A percentile compares a stretch with the other conserved stretches of the same genome.
Evolutionary conservation across 2,113 vertebrate species (phyloP).

Genomic region (Enhydra lutris): DNA sequence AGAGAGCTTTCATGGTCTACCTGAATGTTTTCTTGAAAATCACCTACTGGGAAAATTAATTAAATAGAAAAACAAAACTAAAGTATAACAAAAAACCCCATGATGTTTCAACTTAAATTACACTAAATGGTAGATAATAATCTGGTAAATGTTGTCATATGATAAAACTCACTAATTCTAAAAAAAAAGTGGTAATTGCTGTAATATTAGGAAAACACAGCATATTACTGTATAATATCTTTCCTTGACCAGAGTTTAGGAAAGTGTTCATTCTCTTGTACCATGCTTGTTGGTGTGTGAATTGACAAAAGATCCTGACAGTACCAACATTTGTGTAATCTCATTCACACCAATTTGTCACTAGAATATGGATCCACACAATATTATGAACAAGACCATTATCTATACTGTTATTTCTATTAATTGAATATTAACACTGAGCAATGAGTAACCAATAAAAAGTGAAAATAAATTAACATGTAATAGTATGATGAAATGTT

Average conservation of each 20-base stretch:
- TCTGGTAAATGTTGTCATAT: background rate
- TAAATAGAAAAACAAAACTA: background rate
- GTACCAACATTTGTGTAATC: background rate
- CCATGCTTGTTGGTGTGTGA: background rate
- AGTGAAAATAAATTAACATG: background rate
- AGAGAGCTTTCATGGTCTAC: background rate
- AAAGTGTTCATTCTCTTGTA: background rate
- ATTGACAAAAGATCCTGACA: background rate
- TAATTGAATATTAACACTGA: background rate
- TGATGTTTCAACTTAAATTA: background rate
- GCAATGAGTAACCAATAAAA: background rate
- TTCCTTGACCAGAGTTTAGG: background rate
- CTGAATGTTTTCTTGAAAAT: background rate
- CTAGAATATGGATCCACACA: background rate
- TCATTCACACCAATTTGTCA: background rate
- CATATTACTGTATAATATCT: background rate
- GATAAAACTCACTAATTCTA: background rate
- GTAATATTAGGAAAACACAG: background rate
- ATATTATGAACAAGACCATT: background rate
- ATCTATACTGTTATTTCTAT: background rate
- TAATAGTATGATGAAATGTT: background rate
- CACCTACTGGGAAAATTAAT: background rate
- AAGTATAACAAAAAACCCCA: background rate
- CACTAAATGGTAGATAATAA: background rate
- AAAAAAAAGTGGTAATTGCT: background rate